Evolutionary conservation across 2,888 invertebrate genomes (phyloP).

Genomic region (Antheraea yamamai): DNA sequence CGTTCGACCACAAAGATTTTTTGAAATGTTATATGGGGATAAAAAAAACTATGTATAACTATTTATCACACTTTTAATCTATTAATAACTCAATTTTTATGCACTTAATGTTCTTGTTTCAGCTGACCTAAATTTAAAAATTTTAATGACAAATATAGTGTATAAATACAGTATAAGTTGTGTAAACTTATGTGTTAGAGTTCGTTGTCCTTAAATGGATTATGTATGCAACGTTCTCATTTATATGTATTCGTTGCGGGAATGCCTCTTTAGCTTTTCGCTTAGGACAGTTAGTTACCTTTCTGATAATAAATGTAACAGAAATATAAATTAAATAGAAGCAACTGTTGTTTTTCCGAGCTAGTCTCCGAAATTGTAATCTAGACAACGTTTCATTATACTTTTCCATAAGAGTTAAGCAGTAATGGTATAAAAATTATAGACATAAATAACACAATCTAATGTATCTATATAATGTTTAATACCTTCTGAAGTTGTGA

Average conservation of each 20-base stretch:
- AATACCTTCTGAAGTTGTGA: too few species aligned
- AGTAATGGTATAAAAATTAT: too few species aligned
- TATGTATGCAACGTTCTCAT: conserved; percentile 17
- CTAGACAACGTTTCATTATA: too few species aligned
- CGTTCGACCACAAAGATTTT: too few species aligned
- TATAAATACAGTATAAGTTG: background rate
- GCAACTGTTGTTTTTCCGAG: too few species aligned
- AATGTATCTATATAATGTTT: too few species aligned
- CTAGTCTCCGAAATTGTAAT: too few species aligned
- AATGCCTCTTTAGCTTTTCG: background rate
- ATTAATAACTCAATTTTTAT: background rate
- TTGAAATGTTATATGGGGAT: background rate
- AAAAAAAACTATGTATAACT: background rate
- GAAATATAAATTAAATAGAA: too few species aligned
- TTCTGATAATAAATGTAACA: background rate
- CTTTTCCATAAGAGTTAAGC: too few species aligned
- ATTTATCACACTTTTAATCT: background rate
- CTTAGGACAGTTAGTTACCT: background rate
- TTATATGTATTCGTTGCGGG: conserved; percentile 17
- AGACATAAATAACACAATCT: too few species aligned
- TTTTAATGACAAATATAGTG: background rate
- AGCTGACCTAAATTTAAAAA: background rate
- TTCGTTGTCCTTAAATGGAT: conserved; percentile 22
- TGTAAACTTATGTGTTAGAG: background rate
- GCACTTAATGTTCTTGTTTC: background rate